phyloP scores from a whole-genome alignment of 2,113 vertebrate genomes.

The Tragulus kanchil region DNA sequence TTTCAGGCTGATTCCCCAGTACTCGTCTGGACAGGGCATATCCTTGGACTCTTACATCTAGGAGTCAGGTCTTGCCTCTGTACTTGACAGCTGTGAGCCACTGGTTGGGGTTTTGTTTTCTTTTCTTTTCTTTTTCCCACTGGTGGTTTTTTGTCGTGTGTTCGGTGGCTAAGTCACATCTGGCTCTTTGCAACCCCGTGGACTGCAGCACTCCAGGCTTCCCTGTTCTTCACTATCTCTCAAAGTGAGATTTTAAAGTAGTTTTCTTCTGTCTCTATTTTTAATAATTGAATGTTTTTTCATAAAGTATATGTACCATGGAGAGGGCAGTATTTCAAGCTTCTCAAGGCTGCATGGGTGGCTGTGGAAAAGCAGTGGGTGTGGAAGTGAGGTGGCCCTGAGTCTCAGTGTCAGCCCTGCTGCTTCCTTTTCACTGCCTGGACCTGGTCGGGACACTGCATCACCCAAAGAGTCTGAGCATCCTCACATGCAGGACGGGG shows the following conservation, averaged over 20 bases:
- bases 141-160: background rate
- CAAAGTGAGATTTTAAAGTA: background rate
- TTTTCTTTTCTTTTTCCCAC: background rate
- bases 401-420: background rate
- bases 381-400: background rate
- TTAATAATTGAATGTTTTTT: background rate
- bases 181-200: background rate
- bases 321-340: background rate
- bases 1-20: background rate
- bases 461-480: background rate
- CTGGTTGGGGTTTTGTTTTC: background rate
- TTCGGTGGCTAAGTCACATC: background rate
- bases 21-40: background rate
- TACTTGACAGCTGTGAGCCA: background rate
- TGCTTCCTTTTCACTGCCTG: background rate
- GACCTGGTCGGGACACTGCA: background rate
- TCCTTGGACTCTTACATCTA: background rate
- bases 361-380: background rate
- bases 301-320: background rate
- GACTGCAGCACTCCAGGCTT: background rate
- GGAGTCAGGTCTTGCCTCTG: background rate
- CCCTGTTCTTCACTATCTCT: background rate
- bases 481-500: fast-evolving
- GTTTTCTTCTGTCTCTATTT: conserved; percentile 11
- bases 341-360: background rate